A percentile compares a stretch with the other conserved stretches of the same genome.
Conservation (phyloP, 1,140 invertebrate genomes). For the Drosophila pruinosa region DNA sequence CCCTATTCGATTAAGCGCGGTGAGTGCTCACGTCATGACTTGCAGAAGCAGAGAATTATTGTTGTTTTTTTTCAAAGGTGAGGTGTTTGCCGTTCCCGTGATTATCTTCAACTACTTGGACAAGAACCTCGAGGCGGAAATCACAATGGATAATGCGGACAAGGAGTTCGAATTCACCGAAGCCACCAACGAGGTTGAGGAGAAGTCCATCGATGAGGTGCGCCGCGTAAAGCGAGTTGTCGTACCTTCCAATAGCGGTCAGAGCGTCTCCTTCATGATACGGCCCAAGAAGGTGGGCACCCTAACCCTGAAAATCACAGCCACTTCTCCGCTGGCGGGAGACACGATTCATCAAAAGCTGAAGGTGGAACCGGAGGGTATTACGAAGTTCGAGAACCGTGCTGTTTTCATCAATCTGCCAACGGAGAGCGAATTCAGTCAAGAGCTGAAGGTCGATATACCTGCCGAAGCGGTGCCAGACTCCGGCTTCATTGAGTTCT, state of each 20-base stretch:
- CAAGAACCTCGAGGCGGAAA: constrained; percentile 89
- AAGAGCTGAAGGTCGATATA: constrained; percentile 87
- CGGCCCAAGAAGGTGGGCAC: constrained; percentile 89
- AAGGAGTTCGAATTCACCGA: constrained; percentile 91
- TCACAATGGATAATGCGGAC: constrained; percentile 92
- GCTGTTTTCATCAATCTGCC: constrained; percentile 90
- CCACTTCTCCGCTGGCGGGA: constrained; percentile 87
- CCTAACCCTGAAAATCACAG: constrained; percentile 90
- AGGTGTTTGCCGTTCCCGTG: constrained; percentile 77
- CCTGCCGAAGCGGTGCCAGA: constrained; percentile 88
- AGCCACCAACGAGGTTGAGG: constrained; percentile 84
- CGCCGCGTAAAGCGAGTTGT: constrained; percentile 86
- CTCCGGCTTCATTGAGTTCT: constrained; percentile 89
- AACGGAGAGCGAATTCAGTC: constrained; percentile 82
- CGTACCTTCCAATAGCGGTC: constrained; percentile 87
- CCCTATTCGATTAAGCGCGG: constrained; percentile 94
- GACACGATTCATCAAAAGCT: constrained; percentile 89
- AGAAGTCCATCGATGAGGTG: constrained; percentile 85
- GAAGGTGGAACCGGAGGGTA: constrained; percentile 91
- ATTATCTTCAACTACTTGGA: constrained; percentile 83
- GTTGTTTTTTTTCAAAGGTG: constrained; percentile 50
- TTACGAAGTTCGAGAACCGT: constrained; percentile 90
- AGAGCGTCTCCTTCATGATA: constrained; percentile 92
- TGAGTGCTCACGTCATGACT: background rate
- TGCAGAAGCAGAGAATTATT: too few relatives aligned